Percentiles rank a stretch among this genome's conserved stretches.
Evolutionary conservation across 2,888 invertebrate genomes (phyloP).

Genomic region (Netelia melanura): DNA sequence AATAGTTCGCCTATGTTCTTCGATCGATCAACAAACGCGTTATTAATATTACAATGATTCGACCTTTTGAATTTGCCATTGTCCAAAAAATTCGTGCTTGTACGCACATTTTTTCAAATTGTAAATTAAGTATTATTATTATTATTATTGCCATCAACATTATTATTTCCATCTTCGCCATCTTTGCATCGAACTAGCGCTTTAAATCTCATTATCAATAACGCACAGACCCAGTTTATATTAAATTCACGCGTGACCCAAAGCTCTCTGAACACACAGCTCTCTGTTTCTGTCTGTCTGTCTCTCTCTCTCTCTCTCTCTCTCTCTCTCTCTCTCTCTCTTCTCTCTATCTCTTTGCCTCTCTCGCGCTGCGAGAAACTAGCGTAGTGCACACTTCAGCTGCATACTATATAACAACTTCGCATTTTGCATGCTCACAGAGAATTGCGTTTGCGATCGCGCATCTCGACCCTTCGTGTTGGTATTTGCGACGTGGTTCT

Average conservation of each 20-base stretch:
- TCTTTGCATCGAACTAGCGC: constrained; percentile 9
- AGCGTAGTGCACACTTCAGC: background rate
- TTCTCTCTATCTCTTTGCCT: background rate
- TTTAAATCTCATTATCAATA: constrained; percentile 19
- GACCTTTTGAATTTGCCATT: too few species aligned
- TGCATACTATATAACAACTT: background rate
- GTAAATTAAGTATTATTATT: background rate
- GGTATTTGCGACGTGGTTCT: constrained; percentile 31
- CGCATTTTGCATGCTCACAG: constrained; percentile 67
- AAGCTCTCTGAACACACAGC: constrained; percentile 7
- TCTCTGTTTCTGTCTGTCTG: background rate
- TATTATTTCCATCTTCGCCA: background rate
- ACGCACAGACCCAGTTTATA: constrained; percentile 19
- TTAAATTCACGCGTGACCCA: constrained; percentile 42
- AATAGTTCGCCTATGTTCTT: too few species aligned
- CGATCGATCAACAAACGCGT: too few species aligned
- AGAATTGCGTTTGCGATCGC: constrained; percentile 57
- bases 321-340: background rate
- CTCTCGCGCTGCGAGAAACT: background rate
- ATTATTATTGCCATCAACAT: background rate
- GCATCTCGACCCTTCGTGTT: constrained; percentile 32
- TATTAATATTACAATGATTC: too few species aligned
- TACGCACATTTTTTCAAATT: too few species aligned
- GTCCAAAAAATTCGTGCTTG: too few species aligned
- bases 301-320: background rate